phyloP scores from a whole-genome alignment of 2,797 vertebrate species.

The Acridotheres tristis region DNA sequence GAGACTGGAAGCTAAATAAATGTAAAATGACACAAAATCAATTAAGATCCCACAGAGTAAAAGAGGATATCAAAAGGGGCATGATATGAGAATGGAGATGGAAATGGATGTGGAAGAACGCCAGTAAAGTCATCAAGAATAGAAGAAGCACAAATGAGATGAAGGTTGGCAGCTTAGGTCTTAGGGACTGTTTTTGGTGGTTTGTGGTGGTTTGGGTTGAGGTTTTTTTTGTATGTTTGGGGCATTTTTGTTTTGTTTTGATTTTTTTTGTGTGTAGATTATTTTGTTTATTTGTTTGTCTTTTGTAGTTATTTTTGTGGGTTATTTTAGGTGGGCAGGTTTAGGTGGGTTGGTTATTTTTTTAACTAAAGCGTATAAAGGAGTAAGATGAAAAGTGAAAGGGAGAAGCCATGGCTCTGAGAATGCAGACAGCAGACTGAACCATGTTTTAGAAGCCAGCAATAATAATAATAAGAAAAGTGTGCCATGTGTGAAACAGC shows the following conservation, averaged over 20 bases:
- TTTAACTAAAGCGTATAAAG: background rate
- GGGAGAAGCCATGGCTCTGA: background rate
- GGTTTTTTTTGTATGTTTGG: background rate
- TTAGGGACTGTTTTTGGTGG: background rate
- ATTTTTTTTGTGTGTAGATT: background rate
- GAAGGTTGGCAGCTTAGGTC: background rate
- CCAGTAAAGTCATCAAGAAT: background rate
- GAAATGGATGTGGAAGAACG: slow-evolving; percentile 12
- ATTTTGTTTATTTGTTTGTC: background rate
- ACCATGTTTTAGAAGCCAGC: background rate
- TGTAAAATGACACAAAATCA: background rate
- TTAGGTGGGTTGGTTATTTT: background rate
- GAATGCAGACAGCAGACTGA: background rate
- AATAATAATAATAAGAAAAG: background rate
- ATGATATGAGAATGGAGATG: background rate
- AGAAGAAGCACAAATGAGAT: slow-evolving; percentile 7
- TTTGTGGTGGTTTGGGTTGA: background rate
- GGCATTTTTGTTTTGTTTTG: background rate
- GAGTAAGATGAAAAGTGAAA: background rate
- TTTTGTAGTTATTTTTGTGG: background rate
- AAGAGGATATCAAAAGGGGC: background rate
- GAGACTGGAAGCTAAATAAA: background rate
- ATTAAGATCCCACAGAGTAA: background rate
- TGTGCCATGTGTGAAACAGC: background rate
- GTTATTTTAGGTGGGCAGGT: fast-evolving